Evolutionary conservation across 2,888 invertebrate species (phyloP), one percentile per base, ranked within the genome.

Genomic region (Aromia moschata): DNA sequence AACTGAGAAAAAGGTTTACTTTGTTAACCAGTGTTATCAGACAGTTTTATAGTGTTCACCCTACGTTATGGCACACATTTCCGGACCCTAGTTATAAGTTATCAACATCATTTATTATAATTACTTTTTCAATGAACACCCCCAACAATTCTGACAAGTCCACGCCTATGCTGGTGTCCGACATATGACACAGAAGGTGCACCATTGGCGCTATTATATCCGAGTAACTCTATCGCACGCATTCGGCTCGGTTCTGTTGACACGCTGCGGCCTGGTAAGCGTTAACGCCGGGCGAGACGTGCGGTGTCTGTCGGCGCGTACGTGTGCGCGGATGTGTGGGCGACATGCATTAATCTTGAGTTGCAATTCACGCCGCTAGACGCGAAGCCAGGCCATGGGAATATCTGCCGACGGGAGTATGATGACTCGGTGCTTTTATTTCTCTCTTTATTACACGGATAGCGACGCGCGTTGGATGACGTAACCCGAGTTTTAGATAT

Each of bases 261-360:
- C n/a, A n/a, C 36, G 36, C n/a, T 36, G 18, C 33, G 12, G 16
- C 45, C n/a, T 46, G 31, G 45, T 16, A 31, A 47, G 16, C 20
- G 47, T 36, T n/a, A 37, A 17, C 30, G 14, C 36, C 20, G 20
- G 47, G 37, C 47, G 47, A 37, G 47, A 47, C 47, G 47, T 33
- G 47, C 20, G 18, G 18, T 36, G 47, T 30, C 4, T 17, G 14
- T 47, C 18, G 25, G 7, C 25, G 25, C 25, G 25, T 25, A 7
- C 7, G 25, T 25, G 25, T 25, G 25, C 25, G 7, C n/a, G n/a
- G n/a, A n/a, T n/a, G n/a, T n/a, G 25, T 47, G 36, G 33, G 12
- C 20, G 3, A n/a, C 36, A 11, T 9, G 37, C 47, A 47, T 47
- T 47, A 47, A 47, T 47, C 47, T 36, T 33, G n/a, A 20, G 12